Conservation (phyloP, 1,140 invertebrate species). For the Aphis gossypii region DNA sequence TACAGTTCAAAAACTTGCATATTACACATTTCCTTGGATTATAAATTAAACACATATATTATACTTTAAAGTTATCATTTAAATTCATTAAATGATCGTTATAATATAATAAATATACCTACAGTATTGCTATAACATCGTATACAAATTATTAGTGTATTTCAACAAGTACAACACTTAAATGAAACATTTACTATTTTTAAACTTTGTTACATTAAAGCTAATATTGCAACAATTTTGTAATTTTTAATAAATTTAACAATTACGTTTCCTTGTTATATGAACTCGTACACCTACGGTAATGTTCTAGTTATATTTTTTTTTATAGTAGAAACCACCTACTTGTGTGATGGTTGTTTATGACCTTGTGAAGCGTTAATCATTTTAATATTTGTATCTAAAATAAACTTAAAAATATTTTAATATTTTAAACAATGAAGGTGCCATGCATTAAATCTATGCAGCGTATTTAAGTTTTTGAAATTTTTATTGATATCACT, state of each 20-base stretch:
- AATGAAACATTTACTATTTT: background rate
- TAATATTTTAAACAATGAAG: background rate
- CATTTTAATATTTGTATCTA: background rate
- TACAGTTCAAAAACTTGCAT: background rate
- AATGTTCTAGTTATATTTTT: slow-evolving; percentile 17
- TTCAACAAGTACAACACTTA: background rate
- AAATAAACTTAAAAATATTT: background rate
- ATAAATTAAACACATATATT: background rate
- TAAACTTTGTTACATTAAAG: background rate
- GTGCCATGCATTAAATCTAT: background rate
- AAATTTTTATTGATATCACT: background rate
- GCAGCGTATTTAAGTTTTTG: background rate
- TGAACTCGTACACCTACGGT: background rate
- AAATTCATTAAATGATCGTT: background rate
- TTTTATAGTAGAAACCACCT: background rate
- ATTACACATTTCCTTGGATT: background rate
- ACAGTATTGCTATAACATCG: background rate
- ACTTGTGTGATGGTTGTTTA: background rate
- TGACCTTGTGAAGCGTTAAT: background rate
- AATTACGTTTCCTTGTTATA: background rate
- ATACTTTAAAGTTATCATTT: background rate
- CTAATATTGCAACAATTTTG: background rate
- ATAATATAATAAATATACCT: background rate
- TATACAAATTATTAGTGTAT: background rate
- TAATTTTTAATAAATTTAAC: background rate